phyloP scores from a whole-genome alignment of 2,888 invertebrate genomes.

The Xanthia icteritia region DNA sequence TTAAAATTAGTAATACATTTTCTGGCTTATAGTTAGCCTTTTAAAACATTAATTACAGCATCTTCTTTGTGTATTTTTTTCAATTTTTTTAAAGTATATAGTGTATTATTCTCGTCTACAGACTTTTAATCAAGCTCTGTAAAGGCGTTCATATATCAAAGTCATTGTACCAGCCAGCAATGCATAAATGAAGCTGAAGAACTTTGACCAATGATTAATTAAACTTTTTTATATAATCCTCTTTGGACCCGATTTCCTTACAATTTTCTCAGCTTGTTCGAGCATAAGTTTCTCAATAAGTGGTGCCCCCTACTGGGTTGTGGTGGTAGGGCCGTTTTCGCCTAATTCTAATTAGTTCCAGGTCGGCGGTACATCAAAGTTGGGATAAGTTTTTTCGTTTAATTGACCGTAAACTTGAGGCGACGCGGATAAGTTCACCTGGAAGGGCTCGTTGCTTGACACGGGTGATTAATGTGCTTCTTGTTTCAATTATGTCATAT shows the following conservation, averaged over 20 bases:
- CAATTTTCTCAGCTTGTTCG: constrained; percentile 68
- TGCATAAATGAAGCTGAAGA: constrained; percentile 53
- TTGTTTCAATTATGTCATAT: constrained; percentile 48
- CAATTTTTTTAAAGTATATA: constrained; percentile 23
- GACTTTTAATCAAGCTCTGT: constrained; percentile 54
- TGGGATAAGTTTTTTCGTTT: constrained; percentile 84
- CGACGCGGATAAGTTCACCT: constrained; percentile 76
- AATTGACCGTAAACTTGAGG: constrained; percentile 84
- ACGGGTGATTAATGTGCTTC: constrained; percentile 68
- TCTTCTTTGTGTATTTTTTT: constrained; percentile 24
- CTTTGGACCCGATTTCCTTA: constrained; percentile 57
- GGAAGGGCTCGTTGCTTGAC: constrained; percentile 68
- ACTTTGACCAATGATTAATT: constrained; percentile 61
- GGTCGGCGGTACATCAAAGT: constrained; percentile 85
- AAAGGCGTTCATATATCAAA: constrained; percentile 59
- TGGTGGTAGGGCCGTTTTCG: constrained; percentile 75
- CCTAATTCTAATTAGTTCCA: constrained; percentile 87
- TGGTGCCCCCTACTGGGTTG: constrained; percentile 66
- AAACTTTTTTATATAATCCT: constrained; percentile 62
- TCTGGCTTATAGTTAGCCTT: neutral
- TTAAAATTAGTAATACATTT: constrained; percentile 21
- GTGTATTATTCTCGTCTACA: constrained; percentile 16
- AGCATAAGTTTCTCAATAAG: constrained; percentile 74
- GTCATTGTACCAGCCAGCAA: constrained; percentile 54
- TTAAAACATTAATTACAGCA: constrained; percentile 38